Base-by-base conservation (phyloP, 1,140 invertebrate species). In the Campoletis sonorensis region DNA sequence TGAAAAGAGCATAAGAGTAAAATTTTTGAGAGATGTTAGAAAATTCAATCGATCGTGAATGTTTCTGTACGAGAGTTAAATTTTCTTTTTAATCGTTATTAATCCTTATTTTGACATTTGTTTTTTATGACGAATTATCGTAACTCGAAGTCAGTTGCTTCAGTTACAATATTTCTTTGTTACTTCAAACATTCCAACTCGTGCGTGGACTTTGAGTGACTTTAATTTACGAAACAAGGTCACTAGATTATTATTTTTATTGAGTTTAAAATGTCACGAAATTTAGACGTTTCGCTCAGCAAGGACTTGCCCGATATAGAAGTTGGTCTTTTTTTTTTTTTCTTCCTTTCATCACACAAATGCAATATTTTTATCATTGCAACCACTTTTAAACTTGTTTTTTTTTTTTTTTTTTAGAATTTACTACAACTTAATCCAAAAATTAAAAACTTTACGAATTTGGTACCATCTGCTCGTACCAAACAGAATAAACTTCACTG, bases 401-500 rank as follows among this genome's bases (percentile, higher is more conserved):
- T 27, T 61, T 61, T 75, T 16, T 75, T 16, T 27, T 54, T 67
- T 75, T 77, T 84, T 51, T 89, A 98, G 97, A 97, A 96, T 92
- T 90, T 99, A 67, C 90, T 99, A 64, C 88, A 92, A 1, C 88
- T 99, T 10, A 99, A 99, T 93, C 98, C 98, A 1, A 95, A 94
- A 81, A 94, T 96, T 0, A 95, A 94, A 84, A 92, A 93, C 0
- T 94, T 95, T 87, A 96, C 97, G 5, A 96, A 93, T 84, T 89
- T 98, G 16, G 93, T 97, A 26, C 96, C 98, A 21, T 97, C 97
- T 26, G 91, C 92, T 18, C 92, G 94, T 73, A 99, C 98, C 0
- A 99, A 99, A 92, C 92, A 94, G 80, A 96, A 96, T 81, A 99
- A 99, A 89, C 94, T 95, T 82, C 96, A 97, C 82, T 99, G 98